These are phyloP conservation scores for Perizoma flavofasciatum DNA, from an alignment of 2,888 invertebrate species.

Conservation along the genomic window DNA sequence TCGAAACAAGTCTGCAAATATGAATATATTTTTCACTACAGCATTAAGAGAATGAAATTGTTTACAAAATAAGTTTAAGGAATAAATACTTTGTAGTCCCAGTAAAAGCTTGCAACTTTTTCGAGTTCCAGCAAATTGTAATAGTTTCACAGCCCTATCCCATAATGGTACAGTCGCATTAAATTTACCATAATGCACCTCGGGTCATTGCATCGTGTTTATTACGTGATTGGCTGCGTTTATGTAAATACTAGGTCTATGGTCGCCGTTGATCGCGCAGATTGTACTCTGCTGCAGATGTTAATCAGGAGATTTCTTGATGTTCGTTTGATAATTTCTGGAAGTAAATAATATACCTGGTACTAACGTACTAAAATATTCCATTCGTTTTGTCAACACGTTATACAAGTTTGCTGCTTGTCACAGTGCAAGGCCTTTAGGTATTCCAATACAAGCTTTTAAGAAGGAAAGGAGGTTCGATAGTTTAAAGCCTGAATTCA, in stretches of 20 bases:
- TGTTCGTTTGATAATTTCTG: background rate
- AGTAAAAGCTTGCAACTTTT: background rate
- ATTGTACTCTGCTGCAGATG: constrained; percentile 23
- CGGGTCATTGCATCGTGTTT: constrained; percentile 41
- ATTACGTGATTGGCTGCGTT: constrained; percentile 49
- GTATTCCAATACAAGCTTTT: no score
- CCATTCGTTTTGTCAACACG: no score
- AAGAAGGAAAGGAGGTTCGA: no score
- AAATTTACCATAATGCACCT: constrained; percentile 32
- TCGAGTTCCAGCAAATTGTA: constrained; percentile 9
- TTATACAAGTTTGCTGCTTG: no score
- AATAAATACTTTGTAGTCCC: background rate
- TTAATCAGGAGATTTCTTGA: constrained; percentile 2
- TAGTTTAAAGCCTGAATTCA: no score
- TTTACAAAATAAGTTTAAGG: background rate
- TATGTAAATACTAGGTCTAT: constrained; percentile 49
- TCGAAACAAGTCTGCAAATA: no score
- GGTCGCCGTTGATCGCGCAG: constrained; percentile 34
- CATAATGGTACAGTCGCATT: constrained; percentile 21
- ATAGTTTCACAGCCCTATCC: constrained; percentile 15
- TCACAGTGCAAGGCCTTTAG: no score
- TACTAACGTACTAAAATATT: no score
- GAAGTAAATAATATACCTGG: no score
- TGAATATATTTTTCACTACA: no score
- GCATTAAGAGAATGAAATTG: no score